A percentile compares a stretch with the other conserved stretches of the same genome.
These are phyloP conservation scores for Drosophila limbata DNA, from an alignment of 2,888 invertebrate genomes.

Conservation along the genomic window DNA sequence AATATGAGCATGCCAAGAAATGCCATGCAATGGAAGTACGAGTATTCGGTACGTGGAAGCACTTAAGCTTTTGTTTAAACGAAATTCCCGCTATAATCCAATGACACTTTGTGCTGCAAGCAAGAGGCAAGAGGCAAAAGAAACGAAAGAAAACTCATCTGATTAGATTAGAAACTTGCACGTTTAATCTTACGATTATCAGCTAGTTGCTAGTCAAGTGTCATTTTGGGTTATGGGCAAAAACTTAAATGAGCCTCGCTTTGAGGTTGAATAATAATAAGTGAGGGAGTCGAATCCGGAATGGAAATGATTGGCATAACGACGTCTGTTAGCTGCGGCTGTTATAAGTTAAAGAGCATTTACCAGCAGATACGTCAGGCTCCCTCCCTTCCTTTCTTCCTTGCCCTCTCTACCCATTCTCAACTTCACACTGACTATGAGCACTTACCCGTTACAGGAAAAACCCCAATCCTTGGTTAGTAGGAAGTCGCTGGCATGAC, in stretches of 20 bases:
- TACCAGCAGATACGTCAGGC: conserved; percentile 45
- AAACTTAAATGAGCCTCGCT: conserved; percentile 34
- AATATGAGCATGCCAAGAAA: conserved; percentile 38
- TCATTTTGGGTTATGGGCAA: conserved; percentile 30
- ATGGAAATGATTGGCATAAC: conserved; percentile 66
- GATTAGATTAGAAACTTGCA: conserved; percentile 8
- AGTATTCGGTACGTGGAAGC: conserved; percentile 40
- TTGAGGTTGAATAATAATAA: conserved; percentile 2
- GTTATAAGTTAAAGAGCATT: conserved; percentile 65
- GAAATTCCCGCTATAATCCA: conserved; percentile 34
- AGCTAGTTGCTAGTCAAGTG: conserved; percentile 22
- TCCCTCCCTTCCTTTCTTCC: neutral
- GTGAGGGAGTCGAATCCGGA: conserved; percentile 29
- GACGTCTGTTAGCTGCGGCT: conserved; percentile 55
- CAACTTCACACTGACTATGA: conserved; percentile 2
- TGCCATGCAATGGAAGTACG: conserved; percentile 28
- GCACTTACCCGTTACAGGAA: conserved; percentile 38
- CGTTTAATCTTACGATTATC: conserved; percentile 5
- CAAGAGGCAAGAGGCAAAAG: neutral
- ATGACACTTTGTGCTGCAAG: conserved; percentile 21
- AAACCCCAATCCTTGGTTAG: conserved; percentile 24
- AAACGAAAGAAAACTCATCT: neutral
- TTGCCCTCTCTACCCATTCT: neutral
- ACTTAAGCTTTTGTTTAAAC: conserved; percentile 47
- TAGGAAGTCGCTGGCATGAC: conserved; percentile 36